Percentiles rank a stretch among this genome's conserved stretches.
These are phyloP conservation scores for Aulostomus chinensis DNA, from an alignment of 2,797 vertebrate species.

Conservation along the genomic window DNA sequence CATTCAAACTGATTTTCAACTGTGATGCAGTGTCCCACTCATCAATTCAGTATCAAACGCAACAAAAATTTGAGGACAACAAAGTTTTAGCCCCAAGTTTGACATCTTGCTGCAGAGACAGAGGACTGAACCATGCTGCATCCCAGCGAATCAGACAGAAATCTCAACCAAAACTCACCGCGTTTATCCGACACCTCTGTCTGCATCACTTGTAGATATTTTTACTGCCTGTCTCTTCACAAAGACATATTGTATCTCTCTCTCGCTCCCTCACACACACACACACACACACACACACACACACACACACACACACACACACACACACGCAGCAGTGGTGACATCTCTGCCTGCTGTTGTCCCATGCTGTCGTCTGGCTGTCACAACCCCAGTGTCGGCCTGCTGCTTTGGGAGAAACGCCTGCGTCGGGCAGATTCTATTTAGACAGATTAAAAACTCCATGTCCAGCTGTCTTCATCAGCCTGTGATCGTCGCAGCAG, in stretches of 20 bases:
- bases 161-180: slow-evolving; percentile 17
- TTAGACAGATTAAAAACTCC: slow-evolving; percentile 72
- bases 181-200: slow-evolving; percentile 15
- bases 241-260: slow-evolving; percentile 5
- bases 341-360: slow-evolving; percentile 35
- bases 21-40: too few relatives aligned
- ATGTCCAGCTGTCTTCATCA: slow-evolving; percentile 71
- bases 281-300: background rate
- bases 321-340: slow-evolving; percentile 11
- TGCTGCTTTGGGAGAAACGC: slow-evolving; percentile 59
- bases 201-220: slow-evolving; percentile 15
- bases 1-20: too few relatives aligned
- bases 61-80: too few relatives aligned
- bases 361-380: slow-evolving; percentile 65
- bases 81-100: too few relatives aligned
- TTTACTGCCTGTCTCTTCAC: slow-evolving; percentile 14
- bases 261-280: background rate
- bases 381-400: slow-evolving; percentile 53
- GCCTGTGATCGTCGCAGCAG: slow-evolving; percentile 57
- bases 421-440: slow-evolving; percentile 64
- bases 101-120: too few relatives aligned
- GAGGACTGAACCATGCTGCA: slow-evolving; percentile 6
- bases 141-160: slow-evolving; percentile 6
- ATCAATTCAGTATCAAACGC: too few relatives aligned
- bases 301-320: slow-evolving; percentile 6